Percentiles rank a stretch among this genome's conserved stretches.
Conservation (phyloP, 92 coral and sea anemone genomes). For the Porites lobata region DNA sequence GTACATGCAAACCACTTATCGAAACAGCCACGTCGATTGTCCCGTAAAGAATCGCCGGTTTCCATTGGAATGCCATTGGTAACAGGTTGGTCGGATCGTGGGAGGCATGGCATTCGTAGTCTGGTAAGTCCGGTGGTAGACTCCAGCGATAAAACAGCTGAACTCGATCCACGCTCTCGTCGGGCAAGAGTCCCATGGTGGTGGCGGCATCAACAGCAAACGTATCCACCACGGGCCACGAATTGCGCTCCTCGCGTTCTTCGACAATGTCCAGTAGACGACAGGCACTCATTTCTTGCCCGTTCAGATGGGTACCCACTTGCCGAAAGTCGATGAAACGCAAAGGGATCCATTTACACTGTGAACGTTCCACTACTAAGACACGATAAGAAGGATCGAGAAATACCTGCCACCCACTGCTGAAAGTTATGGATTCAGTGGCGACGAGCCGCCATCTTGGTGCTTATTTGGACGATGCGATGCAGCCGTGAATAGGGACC, state of each 20-base stretch:
- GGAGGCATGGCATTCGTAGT: not conserved
- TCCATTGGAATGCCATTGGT: slow-evolving; percentile 9
- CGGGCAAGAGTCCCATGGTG: not conserved
- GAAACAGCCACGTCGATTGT: slow-evolving; percentile 8
- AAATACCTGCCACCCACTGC: not conserved
- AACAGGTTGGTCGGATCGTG: slow-evolving; percentile 3
- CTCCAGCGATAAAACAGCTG: slow-evolving; percentile 12
- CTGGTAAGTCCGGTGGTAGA: not conserved
- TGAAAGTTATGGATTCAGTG: not conserved
- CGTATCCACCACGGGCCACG: not conserved
- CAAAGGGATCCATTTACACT: not conserved
- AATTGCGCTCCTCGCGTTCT: not conserved
- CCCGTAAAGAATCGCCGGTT: slow-evolving; percentile 14
- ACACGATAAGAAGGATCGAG: slow-evolving; percentile 10
- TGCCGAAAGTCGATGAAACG: not conserved
- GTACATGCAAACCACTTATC: not conserved
- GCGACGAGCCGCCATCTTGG: not conserved
- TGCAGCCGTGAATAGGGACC: not conserved
- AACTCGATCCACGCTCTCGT: slow-evolving; percentile 1
- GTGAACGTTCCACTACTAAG: not conserved
- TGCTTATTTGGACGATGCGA: not conserved
- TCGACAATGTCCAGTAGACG: not conserved
- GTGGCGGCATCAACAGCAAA: slow-evolving; percentile 9
- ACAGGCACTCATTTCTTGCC: not conserved
- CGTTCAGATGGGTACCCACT: not conserved